Evolutionary conservation across 2,797 vertebrate genomes (phyloP).

Genomic region (Darevskia mixta): DNA sequence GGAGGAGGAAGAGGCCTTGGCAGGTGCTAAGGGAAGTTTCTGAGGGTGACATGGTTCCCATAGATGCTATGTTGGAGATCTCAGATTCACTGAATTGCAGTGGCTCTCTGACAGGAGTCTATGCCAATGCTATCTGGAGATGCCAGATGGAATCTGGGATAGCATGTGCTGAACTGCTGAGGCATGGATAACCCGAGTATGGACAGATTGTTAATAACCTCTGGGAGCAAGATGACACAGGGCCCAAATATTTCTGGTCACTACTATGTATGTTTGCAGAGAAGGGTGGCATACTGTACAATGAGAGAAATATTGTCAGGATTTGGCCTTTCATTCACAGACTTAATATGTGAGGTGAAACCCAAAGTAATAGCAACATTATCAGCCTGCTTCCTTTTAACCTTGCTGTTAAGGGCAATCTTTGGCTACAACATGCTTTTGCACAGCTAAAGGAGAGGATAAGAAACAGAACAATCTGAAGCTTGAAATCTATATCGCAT

Average conservation of each 20-base stretch:
- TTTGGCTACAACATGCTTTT: background rate
- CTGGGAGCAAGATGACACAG: background rate
- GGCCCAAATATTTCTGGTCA: background rate
- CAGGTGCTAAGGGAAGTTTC: too few species aligned
- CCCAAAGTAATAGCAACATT: background rate
- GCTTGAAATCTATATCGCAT: background rate
- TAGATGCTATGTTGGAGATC: too few species aligned
- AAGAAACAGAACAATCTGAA: background rate
- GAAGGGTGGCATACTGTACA: background rate
- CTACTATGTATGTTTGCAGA: background rate
- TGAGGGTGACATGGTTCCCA: too few species aligned
- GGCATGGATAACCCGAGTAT: background rate
- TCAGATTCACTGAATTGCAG: too few species aligned
- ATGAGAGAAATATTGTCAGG: background rate
- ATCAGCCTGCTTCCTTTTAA: background rate
- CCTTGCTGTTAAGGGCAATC: background rate
- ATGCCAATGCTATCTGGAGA: too few species aligned
- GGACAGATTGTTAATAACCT: background rate
- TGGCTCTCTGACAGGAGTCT: too few species aligned
- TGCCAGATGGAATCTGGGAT: too few species aligned
- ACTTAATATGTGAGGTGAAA: background rate
- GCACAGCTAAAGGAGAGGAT: background rate
- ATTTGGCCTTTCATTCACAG: background rate
- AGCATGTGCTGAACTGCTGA: too few species aligned
- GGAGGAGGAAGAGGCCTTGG: too few species aligned